Base-by-base conservation (phyloP, 2,113 vertebrate species). In the Megaceryle maxima region DNA sequence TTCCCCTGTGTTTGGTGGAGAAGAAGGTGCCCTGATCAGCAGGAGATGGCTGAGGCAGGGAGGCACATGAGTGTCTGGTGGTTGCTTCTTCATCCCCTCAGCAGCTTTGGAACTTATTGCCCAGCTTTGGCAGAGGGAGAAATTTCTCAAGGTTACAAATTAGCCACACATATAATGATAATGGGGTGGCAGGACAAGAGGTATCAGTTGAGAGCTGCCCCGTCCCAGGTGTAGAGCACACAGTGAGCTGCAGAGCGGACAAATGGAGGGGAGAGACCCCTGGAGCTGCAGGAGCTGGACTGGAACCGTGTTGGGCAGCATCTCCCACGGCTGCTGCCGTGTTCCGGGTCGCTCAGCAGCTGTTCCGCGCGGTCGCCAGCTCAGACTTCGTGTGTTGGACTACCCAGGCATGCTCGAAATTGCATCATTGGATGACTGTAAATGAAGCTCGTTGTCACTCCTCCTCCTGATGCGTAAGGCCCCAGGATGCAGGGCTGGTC, bases 221-320 rank as follows among this genome's bases (percentile, higher is more conserved):
- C 15, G 37, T 69, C 35, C 63, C 33, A 2, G 1, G 0, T 14
- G 92, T 31, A 5, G 51, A 79, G 70, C 50, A 16, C 31, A 2
- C 11, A 1, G 15, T 3, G 51, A 70, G 37, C 39, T 77, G 64
- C 9, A 7, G 31, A 72, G 68, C 19, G 12, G 7, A 8, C 16
- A 33, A 10, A 3, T 1, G 29, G 50, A 51, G 9, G 25, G 16
- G 12, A 53, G 16, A 13, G 41, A 13, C 6, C 16, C 8, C 0
- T 26, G 83, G 22, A 21, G 2, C 2, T 26, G 59, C 2, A 22
- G 73, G 64, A 83, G 18, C 8, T 43, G 50, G 76, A 9, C 69
- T 64, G 73, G 80, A 64, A 6, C 24, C 18, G 9, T 1, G 0
- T 6, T 35, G 35, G 69, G 72, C 10, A n/a, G 66, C 46, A 33